Evolutionary conservation across 2,888 invertebrate genomes (phyloP).

Genomic region (Andricus quercusramuli): DNA sequence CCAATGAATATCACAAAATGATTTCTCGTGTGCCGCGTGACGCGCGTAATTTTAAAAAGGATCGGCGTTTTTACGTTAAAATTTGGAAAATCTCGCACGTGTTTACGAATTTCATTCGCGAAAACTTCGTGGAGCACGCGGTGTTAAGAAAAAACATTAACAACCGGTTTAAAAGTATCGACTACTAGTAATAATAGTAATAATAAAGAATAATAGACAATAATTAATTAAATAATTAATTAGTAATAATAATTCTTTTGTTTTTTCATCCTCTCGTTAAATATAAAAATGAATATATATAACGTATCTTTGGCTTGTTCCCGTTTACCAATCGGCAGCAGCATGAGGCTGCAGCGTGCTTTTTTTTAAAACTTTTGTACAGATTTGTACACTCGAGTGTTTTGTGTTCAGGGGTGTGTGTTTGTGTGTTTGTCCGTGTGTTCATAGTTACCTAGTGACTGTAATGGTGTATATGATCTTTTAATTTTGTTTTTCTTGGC

Average conservation of each 20-base stretch:
- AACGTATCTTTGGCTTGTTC: constrained; percentile 93
- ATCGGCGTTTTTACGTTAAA: not conserved
- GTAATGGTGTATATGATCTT: constrained; percentile 45
- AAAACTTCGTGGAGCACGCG: constrained; percentile 41
- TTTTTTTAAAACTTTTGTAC: constrained; percentile 73
- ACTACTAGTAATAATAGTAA: constrained; percentile 63
- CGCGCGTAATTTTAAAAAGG: constrained; percentile 25
- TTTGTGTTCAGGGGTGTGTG: constrained; percentile 52
- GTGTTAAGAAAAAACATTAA: constrained; percentile 60
- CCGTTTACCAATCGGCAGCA: constrained; percentile 85
- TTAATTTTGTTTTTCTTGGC: constrained; percentile 49
- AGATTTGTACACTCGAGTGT: constrained; percentile 72
- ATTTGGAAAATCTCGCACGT: constrained; percentile 13
- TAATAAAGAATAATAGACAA: constrained; percentile 54
- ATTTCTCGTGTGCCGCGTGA: constrained; percentile 40
- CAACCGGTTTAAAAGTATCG: constrained; percentile 68
- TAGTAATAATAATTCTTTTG: constrained; percentile 65
- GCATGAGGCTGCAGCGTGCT: constrained; percentile 70
- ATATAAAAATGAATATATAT: constrained; percentile 82
- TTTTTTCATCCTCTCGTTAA: constrained; percentile 68
- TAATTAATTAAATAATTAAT: constrained; percentile 10
- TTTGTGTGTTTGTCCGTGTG: constrained; percentile 48
- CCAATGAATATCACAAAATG: constrained; percentile 37
- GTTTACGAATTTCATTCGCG: constrained; percentile 21
- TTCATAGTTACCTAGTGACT: constrained; percentile 45